Evolutionary conservation across 1,140 invertebrate species (phyloP).

Genomic region (Hycleus phaleratus): DNA sequence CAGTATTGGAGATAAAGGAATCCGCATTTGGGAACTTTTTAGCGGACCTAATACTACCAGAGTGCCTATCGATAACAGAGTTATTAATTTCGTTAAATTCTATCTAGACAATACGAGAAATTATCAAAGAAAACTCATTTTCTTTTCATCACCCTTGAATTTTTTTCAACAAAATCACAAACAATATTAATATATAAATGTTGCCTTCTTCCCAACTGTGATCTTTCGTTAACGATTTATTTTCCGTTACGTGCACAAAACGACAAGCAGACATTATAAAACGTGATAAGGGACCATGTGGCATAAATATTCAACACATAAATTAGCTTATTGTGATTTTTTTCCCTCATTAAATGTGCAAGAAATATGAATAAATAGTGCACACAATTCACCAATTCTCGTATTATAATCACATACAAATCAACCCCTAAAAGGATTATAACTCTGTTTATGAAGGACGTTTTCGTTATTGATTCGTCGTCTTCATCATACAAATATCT

Average conservation of each 20-base stretch:
- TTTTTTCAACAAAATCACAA: background rate
- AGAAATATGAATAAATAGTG: no score
- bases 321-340: slow-evolving; percentile 12
- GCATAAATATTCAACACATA: background rate
- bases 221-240: slow-evolving; percentile 24
- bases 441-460: no score
- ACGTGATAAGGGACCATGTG: slow-evolving; percentile 29
- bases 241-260: slow-evolving; percentile 12
- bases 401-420: no score
- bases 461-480: no score
- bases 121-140: background rate
- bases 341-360: background rate
- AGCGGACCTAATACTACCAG: slow-evolving; percentile 21
- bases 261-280: slow-evolving; percentile 4
- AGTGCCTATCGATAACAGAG: slow-evolving; percentile 17
- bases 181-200: slow-evolving; percentile 18
- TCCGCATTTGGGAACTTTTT: slow-evolving; percentile 13
- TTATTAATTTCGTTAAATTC: background rate
- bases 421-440: no score
- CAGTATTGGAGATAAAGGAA: background rate
- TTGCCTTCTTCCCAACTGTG: slow-evolving; percentile 39
- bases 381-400: no score
- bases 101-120: background rate
- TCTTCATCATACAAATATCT: no score
- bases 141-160: background rate